A percentile compares a stretch with the other conserved stretches of the same genome.
Evolutionary conservation across 2,888 invertebrate species (phyloP).

Genomic region (Sinodicranocentrus sp.): DNA sequence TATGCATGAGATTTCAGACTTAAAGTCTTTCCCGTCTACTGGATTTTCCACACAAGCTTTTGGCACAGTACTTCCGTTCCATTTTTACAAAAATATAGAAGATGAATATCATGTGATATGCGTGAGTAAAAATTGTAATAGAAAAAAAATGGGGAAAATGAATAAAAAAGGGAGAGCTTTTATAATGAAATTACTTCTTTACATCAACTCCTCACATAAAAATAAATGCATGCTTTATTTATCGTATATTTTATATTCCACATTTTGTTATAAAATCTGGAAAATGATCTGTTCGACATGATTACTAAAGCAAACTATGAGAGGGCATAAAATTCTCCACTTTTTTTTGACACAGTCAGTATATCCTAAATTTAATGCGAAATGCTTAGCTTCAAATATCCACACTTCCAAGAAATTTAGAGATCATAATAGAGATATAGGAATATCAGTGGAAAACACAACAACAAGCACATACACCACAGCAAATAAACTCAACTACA

Average conservation of each 20-base stretch:
- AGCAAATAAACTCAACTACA: too few relatives aligned
- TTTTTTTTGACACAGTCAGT: too few relatives aligned
- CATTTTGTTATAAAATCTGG: neutral
- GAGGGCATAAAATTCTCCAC: too few relatives aligned
- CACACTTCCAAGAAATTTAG: too few relatives aligned
- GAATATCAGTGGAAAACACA: too few relatives aligned
- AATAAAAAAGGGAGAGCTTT: neutral
- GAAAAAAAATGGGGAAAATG: neutral
- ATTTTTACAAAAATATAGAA: neutral
- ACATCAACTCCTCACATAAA: too few relatives aligned
- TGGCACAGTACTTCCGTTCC: neutral
- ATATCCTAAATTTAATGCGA: too few relatives aligned
- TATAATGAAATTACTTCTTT: neutral
- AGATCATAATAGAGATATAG: too few relatives aligned
- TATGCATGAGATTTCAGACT: constrained; percentile 61
- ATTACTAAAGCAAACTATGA: neutral
- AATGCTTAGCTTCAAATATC: too few relatives aligned
- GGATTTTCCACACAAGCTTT: neutral
- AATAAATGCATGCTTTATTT: neutral
- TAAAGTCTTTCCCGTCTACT: neutral
- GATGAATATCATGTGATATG: neutral
- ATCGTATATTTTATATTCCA: neutral
- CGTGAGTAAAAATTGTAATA: neutral
- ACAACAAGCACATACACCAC: too few relatives aligned
- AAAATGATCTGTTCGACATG: neutral